phyloP scores from a whole-genome alignment of 2,888 invertebrate genomes.

The Drosophila seclusa region DNA sequence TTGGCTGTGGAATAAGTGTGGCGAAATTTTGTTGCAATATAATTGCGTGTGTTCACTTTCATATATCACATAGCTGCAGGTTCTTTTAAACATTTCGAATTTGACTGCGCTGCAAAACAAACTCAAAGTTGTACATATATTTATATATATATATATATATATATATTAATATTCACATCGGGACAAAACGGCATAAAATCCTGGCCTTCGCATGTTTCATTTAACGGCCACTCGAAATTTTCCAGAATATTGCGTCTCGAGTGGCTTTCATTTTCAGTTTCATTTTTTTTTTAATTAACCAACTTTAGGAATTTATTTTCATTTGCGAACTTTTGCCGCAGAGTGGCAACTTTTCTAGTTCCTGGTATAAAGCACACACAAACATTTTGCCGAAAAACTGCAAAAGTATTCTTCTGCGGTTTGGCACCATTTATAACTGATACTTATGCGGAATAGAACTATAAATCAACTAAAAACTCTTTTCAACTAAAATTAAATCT shows the following conservation, averaged over 20 bases:
- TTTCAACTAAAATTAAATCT: not conserved
- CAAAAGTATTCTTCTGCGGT: constrained; percentile 28
- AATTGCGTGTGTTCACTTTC: constrained; percentile 3
- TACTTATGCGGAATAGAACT: not conserved
- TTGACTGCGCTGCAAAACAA: constrained; percentile 5
- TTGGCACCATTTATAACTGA: not conserved
- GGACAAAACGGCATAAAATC: constrained; percentile 4
- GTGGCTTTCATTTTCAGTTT: constrained; percentile 26
- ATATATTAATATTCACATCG: not conserved
- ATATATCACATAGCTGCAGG: constrained; percentile 17
- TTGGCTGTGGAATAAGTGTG: constrained; percentile 11
- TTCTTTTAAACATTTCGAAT: constrained; percentile 42
- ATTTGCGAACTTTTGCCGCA: constrained; percentile 61
- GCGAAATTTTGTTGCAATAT: not conserved
- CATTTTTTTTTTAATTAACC: constrained; percentile 64
- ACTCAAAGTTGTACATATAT: not conserved
- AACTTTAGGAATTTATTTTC: constrained; percentile 69
- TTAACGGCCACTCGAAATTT: constrained; percentile 44
- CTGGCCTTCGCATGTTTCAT: constrained; percentile 41
- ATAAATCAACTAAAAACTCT: not conserved
- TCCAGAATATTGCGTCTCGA: constrained; percentile 27
- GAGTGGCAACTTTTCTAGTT: constrained; percentile 40
- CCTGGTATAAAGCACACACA: constrained; percentile 18
- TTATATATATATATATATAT: not conserved
- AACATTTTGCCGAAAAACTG: constrained; percentile 32